Conservation (phyloP, 2,113 vertebrate genomes). For the Apteryx mantelli region DNA sequence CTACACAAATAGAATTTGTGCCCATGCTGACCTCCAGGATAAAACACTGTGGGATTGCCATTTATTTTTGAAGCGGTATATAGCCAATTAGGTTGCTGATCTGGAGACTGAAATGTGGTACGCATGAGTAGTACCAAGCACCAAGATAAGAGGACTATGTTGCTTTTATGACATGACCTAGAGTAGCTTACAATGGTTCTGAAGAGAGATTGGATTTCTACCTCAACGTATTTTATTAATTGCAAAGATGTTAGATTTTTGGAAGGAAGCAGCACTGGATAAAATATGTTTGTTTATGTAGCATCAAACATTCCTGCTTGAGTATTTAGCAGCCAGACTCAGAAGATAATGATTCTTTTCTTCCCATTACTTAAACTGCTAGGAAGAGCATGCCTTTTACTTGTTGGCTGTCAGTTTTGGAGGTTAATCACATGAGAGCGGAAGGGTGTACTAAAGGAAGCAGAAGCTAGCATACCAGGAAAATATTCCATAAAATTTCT, state of each 20-base stretch:
- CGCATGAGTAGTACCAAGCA: neutral
- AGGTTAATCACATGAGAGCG: neutral
- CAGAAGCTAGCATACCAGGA: neutral
- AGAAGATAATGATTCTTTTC: slow-evolving; percentile 28
- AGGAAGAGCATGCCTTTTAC: neutral
- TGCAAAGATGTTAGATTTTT: neutral
- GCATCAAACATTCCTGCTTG: neutral
- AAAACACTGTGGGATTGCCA: neutral
- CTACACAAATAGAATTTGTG: neutral
- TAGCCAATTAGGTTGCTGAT: neutral
- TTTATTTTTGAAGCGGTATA: neutral
- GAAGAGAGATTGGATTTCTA: slow-evolving; percentile 9
- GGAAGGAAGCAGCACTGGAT: neutral
- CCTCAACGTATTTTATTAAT: neutral
- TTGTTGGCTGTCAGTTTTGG: neutral
- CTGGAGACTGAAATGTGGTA: neutral
- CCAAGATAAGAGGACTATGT: neutral
- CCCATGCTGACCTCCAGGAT: neutral
- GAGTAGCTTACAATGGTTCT: slow-evolving; percentile 5
- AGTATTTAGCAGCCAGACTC: neutral
- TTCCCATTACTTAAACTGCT: slow-evolving; percentile 31
- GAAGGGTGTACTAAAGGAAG: neutral
- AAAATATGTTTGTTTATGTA: neutral
- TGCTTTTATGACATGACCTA: neutral
- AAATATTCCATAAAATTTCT: neutral